These are phyloP conservation scores for Octomys mimax DNA, from an alignment of 2,797 vertebrate species.

Conservation along the genomic window DNA sequence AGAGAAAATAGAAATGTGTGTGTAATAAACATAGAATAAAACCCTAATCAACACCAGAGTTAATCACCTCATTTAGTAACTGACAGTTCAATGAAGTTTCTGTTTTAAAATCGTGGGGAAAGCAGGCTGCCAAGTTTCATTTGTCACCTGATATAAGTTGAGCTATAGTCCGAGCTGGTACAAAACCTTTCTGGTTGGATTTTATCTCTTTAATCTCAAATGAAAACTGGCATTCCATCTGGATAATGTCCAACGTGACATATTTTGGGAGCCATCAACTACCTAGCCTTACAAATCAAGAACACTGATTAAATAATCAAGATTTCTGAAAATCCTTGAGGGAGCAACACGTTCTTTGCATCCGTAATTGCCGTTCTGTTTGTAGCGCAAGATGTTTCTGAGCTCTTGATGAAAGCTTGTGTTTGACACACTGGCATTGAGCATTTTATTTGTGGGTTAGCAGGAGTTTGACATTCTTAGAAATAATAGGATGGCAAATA, in stretches of 20 bases:
- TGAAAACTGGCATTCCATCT: conserved; percentile 92
- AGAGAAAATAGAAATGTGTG: conserved; percentile 79
- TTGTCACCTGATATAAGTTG: conserved; percentile 89
- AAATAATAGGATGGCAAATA: conserved; percentile 48
- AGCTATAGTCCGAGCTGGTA: conserved; percentile 86
- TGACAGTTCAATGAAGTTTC: conserved; percentile 89
- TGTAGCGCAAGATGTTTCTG: conserved; percentile 83
- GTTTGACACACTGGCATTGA: conserved; percentile 83
- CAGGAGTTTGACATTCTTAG: conserved; percentile 56
- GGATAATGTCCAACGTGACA: conserved; percentile 91
- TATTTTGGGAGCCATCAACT: conserved; percentile 90
- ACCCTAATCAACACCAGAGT: conserved; percentile 86
- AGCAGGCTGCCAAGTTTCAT: conserved; percentile 90
- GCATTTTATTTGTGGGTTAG: conserved; percentile 72
- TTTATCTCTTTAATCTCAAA: conserved; percentile 91
- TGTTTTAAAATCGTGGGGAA: conserved; percentile 88
- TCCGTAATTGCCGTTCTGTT: conserved; percentile 88
- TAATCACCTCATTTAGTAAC: conserved; percentile 89
- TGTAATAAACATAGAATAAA: conserved; percentile 82
- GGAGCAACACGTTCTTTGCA: conserved; percentile 87
- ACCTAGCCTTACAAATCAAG: conserved; percentile 90
- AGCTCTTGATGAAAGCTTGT: conserved; percentile 84
- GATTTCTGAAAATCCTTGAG: conserved; percentile 90
- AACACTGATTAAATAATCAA: conserved; percentile 92
- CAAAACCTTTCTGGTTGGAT: conserved; percentile 89